Evolutionary conservation across 2,888 invertebrate species (phyloP).

Genomic region (Herminia tarsipennalis): DNA sequence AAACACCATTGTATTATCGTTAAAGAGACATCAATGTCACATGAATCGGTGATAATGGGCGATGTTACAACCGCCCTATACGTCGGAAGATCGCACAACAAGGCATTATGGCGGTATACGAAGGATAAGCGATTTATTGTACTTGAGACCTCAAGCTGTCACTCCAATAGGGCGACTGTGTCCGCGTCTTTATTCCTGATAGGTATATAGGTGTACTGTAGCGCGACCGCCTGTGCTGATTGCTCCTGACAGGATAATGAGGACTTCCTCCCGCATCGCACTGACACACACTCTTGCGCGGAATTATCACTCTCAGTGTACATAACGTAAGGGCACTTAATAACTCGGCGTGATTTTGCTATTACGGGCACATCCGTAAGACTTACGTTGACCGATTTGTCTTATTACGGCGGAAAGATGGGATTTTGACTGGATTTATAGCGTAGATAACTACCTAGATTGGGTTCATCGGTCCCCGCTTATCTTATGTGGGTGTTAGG

Average conservation of each 20-base stretch:
- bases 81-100: slow-evolving; percentile 27
- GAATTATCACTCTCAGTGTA: slow-evolving; percentile 57
- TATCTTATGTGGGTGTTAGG: too few relatives aligned
- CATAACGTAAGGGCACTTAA: slow-evolving; percentile 64
- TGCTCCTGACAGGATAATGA: slow-evolving; percentile 83
- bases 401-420: too few relatives aligned
- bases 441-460: too few relatives aligned
- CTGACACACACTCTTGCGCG: slow-evolving; percentile 66
- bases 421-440: too few relatives aligned
- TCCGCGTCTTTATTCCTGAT: slow-evolving; percentile 55
- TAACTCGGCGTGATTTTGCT: slow-evolving; percentile 38
- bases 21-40: neutral
- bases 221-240: slow-evolving; percentile 67
- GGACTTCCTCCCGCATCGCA: slow-evolving; percentile 80
- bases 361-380: slow-evolving; percentile 12
- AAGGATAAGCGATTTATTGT: slow-evolving; percentile 31
- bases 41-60: neutral
- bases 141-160: slow-evolving; percentile 39
- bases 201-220: slow-evolving; percentile 48
- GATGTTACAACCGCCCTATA: slow-evolving; percentile 11
- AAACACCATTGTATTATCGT: neutral
- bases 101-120: slow-evolving; percentile 32
- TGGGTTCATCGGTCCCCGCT: too few relatives aligned
- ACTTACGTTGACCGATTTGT: too few relatives aligned
- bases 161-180: slow-evolving; percentile 48